Percentiles rank a stretch among this genome's conserved stretches.
Evolutionary conservation across 2,888 invertebrate species (phyloP).

Genomic region (Therioaphis trifolii): DNA sequence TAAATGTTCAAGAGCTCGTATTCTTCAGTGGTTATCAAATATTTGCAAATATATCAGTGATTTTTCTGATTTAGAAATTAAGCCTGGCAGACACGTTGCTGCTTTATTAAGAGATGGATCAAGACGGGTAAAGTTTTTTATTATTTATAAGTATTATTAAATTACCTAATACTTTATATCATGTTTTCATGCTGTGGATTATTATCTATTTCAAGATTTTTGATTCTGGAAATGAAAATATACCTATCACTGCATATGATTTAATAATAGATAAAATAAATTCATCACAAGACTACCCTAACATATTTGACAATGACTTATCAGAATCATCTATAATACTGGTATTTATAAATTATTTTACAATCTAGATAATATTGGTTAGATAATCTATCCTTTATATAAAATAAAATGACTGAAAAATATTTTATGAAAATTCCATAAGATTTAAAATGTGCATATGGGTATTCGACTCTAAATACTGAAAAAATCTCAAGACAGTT

Average conservation of each 20-base stretch:
- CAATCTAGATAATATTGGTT: too few species aligned
- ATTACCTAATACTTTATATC: neutral
- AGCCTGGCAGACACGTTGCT: slow-evolving; percentile 22
- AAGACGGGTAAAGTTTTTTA: neutral
- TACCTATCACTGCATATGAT: neutral
- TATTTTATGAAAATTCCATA: too few species aligned
- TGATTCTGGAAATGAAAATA: neutral
- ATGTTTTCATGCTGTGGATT: neutral
- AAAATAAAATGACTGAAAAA: too few species aligned
- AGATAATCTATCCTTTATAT: too few species aligned
- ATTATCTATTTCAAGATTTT: slow-evolving; percentile 19
- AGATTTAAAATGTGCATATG: too few species aligned
- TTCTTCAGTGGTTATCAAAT: slow-evolving; percentile 54
- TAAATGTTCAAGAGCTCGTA: slow-evolving; percentile 34
- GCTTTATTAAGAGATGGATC: slow-evolving; percentile 15
- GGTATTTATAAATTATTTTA: too few species aligned
- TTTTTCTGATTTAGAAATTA: neutral
- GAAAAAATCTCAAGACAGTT: too few species aligned
- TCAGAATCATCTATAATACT: too few species aligned
- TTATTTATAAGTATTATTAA: neutral
- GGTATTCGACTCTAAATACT: too few species aligned
- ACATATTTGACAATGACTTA: too few species aligned
- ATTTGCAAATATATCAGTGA: neutral
- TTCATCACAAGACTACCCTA: too few species aligned
- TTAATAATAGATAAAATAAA: too few species aligned